A percentile compares a stretch with the other conserved stretches of the same genome.
These are phyloP conservation scores for Anastrepha ludens DNA, from an alignment of 1,140 invertebrate genomes.

Conservation along the genomic window DNA sequence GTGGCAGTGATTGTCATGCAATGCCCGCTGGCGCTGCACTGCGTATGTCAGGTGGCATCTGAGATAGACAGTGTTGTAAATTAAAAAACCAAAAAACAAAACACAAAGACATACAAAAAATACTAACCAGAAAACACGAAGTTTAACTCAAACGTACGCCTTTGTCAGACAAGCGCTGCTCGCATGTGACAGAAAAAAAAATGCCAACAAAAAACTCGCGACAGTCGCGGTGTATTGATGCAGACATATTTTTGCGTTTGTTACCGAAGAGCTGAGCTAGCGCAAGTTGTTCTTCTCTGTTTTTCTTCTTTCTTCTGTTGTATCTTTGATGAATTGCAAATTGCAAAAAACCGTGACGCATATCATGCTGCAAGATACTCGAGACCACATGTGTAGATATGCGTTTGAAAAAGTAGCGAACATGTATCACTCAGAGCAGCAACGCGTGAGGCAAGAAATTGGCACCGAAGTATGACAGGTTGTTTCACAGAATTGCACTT, in stretches of 20 bases:
- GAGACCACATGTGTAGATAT: no score
- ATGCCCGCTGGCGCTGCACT: conserved; percentile 20
- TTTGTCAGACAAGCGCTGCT: neutral
- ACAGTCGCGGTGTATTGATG: neutral
- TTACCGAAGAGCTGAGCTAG: no score
- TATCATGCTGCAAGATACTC: no score
- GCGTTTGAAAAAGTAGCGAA: neutral
- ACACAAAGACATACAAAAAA: neutral
- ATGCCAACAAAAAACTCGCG: neutral
- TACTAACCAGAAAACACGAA: neutral
- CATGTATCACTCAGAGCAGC: neutral
- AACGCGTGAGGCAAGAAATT: no score
- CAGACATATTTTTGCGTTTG: neutral
- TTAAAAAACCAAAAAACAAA: neutral
- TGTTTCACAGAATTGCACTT: no score
- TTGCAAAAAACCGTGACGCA: no score
- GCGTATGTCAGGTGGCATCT: conserved; percentile 16
- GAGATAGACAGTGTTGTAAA: conserved; percentile 28
- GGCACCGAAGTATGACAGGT: no score
- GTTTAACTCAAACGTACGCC: neutral
- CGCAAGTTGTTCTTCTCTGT: neutral
- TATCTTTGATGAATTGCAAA: no score
- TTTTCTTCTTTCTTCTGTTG: neutral
- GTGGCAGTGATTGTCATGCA: conserved; percentile 10
- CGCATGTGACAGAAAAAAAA: neutral